phyloP scores from a whole-genome alignment of 2,888 invertebrate genomes.

The Cephus rjabovi region DNA sequence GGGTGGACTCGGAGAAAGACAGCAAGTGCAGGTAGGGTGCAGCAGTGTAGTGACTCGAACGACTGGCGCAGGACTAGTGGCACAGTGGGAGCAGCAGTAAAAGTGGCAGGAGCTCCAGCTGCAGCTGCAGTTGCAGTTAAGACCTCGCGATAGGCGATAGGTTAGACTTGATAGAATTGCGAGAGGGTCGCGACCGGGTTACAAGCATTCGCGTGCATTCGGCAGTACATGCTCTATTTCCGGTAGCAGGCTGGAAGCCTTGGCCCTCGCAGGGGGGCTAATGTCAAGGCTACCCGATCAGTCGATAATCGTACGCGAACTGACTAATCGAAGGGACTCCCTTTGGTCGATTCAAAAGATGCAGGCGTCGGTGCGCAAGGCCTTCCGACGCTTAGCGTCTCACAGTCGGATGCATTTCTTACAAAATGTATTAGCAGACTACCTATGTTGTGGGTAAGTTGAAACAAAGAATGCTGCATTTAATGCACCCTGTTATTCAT shows the following conservation, averaged over 20 bases:
- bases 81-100: not conserved
- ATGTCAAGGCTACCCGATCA: slow-evolving; percentile 1
- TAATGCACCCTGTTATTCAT: too few species aligned
- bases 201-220: not conserved
- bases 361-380: too few species aligned
- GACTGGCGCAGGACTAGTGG: not conserved
- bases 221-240: not conserved
- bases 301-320: not conserved
- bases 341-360: too few species aligned
- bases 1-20: too few species aligned
- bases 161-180: too few species aligned
- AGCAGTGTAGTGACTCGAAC: not conserved
- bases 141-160: too few species aligned
- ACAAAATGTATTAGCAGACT: too few species aligned
- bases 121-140: not conserved
- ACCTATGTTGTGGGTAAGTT: too few species aligned
- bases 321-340: slow-evolving; percentile 4
- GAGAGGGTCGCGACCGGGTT: not conserved
- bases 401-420: too few species aligned
- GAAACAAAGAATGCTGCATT: too few species aligned
- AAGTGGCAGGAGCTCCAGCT: not conserved
- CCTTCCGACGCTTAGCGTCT: too few species aligned
- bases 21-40: not conserved
- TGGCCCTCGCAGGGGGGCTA: not conserved
- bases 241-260: not conserved